phyloP scores from a whole-genome alignment of 1,140 invertebrate genomes.

The Glossosoma conforme region DNA sequence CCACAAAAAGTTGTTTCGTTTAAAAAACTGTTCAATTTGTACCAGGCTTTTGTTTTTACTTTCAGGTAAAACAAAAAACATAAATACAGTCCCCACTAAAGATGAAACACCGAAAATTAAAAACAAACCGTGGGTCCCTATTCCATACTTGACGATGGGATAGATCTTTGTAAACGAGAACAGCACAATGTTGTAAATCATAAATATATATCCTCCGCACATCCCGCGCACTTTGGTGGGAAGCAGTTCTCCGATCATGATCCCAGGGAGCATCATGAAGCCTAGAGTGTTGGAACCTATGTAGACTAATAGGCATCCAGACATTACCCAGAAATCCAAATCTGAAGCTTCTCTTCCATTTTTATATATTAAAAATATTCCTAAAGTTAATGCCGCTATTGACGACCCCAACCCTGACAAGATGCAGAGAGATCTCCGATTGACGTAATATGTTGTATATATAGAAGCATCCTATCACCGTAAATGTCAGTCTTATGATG shows the following conservation, averaged over 20 bases:
- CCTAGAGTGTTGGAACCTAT: slow-evolving; percentile 65
- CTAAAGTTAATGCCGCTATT: slow-evolving; percentile 54
- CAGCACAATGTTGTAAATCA: slow-evolving; percentile 58
- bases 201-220: slow-evolving; percentile 64
- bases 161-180: slow-evolving; percentile 73
- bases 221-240: slow-evolving; percentile 61
- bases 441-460: slow-evolving; percentile 57
- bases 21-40: slow-evolving; percentile 76
- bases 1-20: slow-evolving; percentile 60
- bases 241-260: slow-evolving; percentile 67
- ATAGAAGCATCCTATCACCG: slow-evolving; percentile 57
- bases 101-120: slow-evolving; percentile 64
- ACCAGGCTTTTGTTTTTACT: slow-evolving; percentile 73
- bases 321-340: slow-evolving; percentile 47
- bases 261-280: slow-evolving; percentile 64
- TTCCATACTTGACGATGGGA: slow-evolving; percentile 52
- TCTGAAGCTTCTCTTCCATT: slow-evolving; percentile 36
- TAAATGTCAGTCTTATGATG: slow-evolving; percentile 56
- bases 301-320: slow-evolving; percentile 55
- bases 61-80: slow-evolving; percentile 73
- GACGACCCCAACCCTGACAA: slow-evolving; percentile 61
- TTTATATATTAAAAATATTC: slow-evolving; percentile 48
- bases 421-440: slow-evolving; percentile 57
- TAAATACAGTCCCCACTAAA: slow-evolving; percentile 58
- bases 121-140: slow-evolving; percentile 62